Percentiles rank a stretch among this genome's conserved stretches.
phyloP scores from a whole-genome alignment of 2,888 invertebrate genomes.

The Drosophila ezoana region DNA sequence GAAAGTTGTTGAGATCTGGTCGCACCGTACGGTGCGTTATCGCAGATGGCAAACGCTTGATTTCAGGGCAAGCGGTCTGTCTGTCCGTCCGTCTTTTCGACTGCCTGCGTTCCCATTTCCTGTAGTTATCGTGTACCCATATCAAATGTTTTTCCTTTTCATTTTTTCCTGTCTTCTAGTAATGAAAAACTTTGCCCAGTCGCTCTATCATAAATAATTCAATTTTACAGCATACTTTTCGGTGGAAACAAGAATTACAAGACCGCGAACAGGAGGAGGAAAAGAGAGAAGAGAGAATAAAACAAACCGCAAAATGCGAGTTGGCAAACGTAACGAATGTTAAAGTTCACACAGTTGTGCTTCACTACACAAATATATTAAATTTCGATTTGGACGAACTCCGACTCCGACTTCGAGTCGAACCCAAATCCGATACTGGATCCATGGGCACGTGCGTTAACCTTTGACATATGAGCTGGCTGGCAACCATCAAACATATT shows the following conservation, averaged over 20 bases:
- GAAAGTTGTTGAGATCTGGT: conserved; percentile 63
- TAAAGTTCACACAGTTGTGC: conserved; percentile 66
- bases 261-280: neutral
- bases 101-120: conserved; percentile 34
- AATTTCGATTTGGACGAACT: conserved; percentile 70
- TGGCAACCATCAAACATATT: conserved; percentile 78
- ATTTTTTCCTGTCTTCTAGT: conserved; percentile 13
- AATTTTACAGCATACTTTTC: conserved; percentile 60
- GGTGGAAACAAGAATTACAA: conserved; percentile 17
- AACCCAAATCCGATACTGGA: conserved; percentile 49
- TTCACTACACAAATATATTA: conserved; percentile 74
- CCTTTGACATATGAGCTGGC: conserved; percentile 80
- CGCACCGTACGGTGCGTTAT: conserved; percentile 10
- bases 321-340: conserved; percentile 32
- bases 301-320: conserved; percentile 51
- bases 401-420: conserved; percentile 11
- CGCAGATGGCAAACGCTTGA: conserved; percentile 24
- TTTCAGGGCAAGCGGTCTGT: conserved; percentile 13
- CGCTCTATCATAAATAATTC: conserved; percentile 73
- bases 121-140: conserved; percentile 44
- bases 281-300: conserved; percentile 14
- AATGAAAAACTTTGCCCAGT: conserved; percentile 51
- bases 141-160: conserved; percentile 41
- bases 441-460: conserved; percentile 80
- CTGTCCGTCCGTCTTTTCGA: neutral